phyloP scores from a whole-genome alignment of 2,113 vertebrate species.

The Pyxicephalus adspersus region DNA sequence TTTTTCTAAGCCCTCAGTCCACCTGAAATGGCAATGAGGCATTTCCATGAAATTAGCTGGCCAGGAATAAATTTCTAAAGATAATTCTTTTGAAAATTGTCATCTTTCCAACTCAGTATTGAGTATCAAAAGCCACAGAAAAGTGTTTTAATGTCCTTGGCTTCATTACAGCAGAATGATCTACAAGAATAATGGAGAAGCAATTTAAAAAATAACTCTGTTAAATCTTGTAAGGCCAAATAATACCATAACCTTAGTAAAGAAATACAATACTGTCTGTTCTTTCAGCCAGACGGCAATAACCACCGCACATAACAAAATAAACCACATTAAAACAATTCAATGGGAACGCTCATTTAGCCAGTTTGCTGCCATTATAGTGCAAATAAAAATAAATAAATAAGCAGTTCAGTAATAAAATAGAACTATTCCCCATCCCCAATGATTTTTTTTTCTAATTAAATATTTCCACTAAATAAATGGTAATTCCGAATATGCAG shows the following conservation, averaged over 20 bases:
- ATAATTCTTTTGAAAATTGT: slow-evolving; percentile 8
- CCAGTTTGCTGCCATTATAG: neutral
- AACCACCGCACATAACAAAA: slow-evolving; percentile 37
- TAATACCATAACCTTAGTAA: slow-evolving; percentile 37
- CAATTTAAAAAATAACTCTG: slow-evolving; percentile 29
- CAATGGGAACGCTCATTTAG: slow-evolving; percentile 20
- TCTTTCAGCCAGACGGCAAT: slow-evolving; percentile 31
- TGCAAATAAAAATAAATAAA: slow-evolving; percentile 24
- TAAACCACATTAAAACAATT: slow-evolving; percentile 13
- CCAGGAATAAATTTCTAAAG: neutral
- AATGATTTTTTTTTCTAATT: slow-evolving; percentile 40
- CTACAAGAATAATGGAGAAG: slow-evolving; percentile 32
- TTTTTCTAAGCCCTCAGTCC: no score
- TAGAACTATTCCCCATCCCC: slow-evolving; percentile 23
- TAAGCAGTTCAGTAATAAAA: neutral
- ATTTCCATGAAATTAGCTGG: no score
- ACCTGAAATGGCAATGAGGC: no score
- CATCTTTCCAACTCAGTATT: slow-evolving; percentile 18
- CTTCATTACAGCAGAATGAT: slow-evolving; percentile 22
- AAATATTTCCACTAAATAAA: slow-evolving; percentile 27
- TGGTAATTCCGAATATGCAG: neutral
- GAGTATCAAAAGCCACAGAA: slow-evolving; percentile 36
- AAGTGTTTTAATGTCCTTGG: slow-evolving; percentile 43
- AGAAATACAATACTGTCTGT: slow-evolving; percentile 32
- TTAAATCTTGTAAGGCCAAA: slow-evolving; percentile 32